A percentile compares a stretch with the other conserved stretches of the same genome.
These are phyloP conservation scores for Eudasyphora cyanicolor DNA, from an alignment of 2,888 invertebrate genomes.

Conservation along the genomic window DNA sequence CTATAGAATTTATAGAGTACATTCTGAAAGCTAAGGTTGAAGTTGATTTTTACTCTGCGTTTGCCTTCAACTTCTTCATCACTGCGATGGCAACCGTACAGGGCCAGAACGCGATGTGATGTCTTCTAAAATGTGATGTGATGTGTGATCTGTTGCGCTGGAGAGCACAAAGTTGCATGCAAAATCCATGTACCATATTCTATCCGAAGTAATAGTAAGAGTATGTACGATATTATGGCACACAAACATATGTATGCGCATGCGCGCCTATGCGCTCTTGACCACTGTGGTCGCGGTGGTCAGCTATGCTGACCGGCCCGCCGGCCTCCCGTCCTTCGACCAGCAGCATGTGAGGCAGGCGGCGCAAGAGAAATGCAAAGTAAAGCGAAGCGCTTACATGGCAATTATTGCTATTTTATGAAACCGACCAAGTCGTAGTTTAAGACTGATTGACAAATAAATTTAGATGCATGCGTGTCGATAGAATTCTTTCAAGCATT, in stretches of 20 bases:
- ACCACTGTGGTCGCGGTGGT: background rate
- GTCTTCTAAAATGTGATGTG: background rate
- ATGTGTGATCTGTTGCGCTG: conserved; percentile 8
- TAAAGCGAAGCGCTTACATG: conserved; percentile 64
- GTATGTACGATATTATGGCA: too few species aligned
- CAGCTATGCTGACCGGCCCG: background rate
- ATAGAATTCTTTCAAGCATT: conserved; percentile 59
- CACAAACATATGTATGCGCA: background rate
- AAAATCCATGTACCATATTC: conserved; percentile 39
- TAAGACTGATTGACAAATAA: conserved; percentile 67
- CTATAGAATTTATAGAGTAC: conserved; percentile 63
- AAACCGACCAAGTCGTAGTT: conserved; percentile 66
- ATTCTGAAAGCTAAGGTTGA: conserved; percentile 65
- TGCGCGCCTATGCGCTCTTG: conserved; percentile 25
- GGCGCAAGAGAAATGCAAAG: background rate
- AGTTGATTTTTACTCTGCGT: conserved; percentile 51
- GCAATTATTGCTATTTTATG: conserved; percentile 67
- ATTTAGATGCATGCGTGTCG: conserved; percentile 66
- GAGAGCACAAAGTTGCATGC: conserved; percentile 56
- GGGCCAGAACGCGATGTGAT: background rate
- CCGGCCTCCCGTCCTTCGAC: background rate
- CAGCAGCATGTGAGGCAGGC: background rate
- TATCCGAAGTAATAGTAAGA: too few species aligned
- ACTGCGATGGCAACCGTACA: conserved; percentile 49
- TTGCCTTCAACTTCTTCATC: conserved; percentile 47